These are phyloP conservation scores for Cerastis rubricosa DNA, from an alignment of 2,888 invertebrate genomes.

Conservation along the genomic window DNA sequence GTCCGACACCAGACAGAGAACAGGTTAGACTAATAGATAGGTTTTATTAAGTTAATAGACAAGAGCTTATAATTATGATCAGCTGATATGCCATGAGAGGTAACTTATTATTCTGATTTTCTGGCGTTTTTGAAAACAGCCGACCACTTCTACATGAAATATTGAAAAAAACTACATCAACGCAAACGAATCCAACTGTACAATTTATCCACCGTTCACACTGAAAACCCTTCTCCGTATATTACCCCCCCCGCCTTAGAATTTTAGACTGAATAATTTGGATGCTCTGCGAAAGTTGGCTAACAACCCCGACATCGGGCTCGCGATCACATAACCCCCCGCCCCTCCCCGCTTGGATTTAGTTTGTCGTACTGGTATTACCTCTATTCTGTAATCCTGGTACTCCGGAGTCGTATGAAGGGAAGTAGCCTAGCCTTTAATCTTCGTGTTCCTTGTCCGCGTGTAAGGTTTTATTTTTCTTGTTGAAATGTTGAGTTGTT, in stretches of 20 bases:
- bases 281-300: slow-evolving; percentile 78
- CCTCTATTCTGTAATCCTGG: slow-evolving; percentile 64
- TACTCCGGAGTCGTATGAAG: slow-evolving; percentile 31
- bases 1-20: too few species aligned
- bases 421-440: slow-evolving; percentile 45
- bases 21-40: too few species aligned
- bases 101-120: too few species aligned
- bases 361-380: slow-evolving; percentile 72
- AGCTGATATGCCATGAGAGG: too few species aligned
- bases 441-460: slow-evolving; percentile 27
- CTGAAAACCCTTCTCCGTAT: slow-evolving; percentile 52
- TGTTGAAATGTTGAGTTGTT: background rate
- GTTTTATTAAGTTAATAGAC: background rate
- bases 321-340: slow-evolving; percentile 65
- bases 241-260: slow-evolving; percentile 61
- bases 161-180: too few species aligned
- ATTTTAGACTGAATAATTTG: slow-evolving; percentile 80
- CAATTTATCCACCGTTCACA: slow-evolving; percentile 13
- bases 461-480: slow-evolving; percentile 22
- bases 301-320: slow-evolving; percentile 74
- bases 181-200: background rate
- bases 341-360: slow-evolving; percentile 56
- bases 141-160: background rate
- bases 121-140: background rate
- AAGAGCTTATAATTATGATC: background rate